A percentile compares a stretch with the other conserved stretches of the same genome.
Conservation (phyloP, 2,797 vertebrate genomes). For the Sebastes vulpes region DNA sequence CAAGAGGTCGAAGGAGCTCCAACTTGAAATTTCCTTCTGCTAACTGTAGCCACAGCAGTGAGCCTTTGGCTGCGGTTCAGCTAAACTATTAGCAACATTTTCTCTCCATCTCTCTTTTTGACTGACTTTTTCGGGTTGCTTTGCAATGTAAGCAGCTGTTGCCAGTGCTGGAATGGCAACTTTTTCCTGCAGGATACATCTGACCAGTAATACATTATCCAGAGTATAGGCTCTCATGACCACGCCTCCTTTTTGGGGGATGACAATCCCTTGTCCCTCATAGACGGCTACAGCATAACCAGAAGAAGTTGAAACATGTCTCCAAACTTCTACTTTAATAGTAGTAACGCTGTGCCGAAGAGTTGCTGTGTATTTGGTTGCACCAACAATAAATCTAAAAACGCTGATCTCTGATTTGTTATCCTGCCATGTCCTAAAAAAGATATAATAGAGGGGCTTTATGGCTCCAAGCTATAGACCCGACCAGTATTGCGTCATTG, state of each 20-base stretch:
- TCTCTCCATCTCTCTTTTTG: neutral
- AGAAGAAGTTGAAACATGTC: too few relatives aligned
- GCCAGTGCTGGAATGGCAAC: too few relatives aligned
- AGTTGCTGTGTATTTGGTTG: neutral
- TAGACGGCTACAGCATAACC: too few relatives aligned
- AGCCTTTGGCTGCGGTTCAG: neutral
- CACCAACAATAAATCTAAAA: neutral
- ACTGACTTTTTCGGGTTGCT: too few relatives aligned
- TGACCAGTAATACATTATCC: too few relatives aligned
- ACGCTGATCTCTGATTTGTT: too few relatives aligned
- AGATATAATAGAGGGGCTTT: neutral
- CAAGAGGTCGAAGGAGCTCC: neutral
- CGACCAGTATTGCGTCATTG: neutral
- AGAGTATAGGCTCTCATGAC: too few relatives aligned
- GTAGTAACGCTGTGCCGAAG: neutral
- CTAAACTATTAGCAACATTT: neutral
- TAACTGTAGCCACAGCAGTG: neutral
- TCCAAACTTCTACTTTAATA: too few relatives aligned
- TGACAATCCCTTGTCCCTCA: too few relatives aligned
- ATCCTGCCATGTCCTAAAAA: neutral
- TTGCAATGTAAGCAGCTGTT: too few relatives aligned
- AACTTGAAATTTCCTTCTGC: neutral
- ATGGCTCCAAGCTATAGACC: neutral
- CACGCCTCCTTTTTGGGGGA: too few relatives aligned
- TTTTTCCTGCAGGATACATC: too few relatives aligned